phyloP scores from a whole-genome alignment of 2,797 vertebrate species.

The Tragopan temminckii region DNA sequence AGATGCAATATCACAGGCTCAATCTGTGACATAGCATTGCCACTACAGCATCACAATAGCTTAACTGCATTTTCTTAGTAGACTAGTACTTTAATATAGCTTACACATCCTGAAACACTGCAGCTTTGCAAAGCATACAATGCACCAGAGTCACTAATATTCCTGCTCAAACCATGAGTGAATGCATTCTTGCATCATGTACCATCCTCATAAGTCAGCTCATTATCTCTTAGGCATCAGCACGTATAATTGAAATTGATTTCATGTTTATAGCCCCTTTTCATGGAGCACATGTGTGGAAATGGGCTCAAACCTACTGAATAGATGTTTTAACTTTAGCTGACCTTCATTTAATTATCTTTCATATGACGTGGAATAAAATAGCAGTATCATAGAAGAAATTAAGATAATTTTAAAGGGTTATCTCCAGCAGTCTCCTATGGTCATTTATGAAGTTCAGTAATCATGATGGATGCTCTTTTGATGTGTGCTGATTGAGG shows the following conservation, averaged over 20 bases:
- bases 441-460: not conserved
- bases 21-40: too few species aligned
- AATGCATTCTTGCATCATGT: not conserved
- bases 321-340: not conserved
- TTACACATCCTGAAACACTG: not conserved
- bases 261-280: not conserved
- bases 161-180: not conserved
- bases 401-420: not conserved
- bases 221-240: not conserved
- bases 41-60: not conserved
- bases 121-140: not conserved
- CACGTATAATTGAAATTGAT: not conserved
- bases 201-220: not conserved
- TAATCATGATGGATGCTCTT: not conserved
- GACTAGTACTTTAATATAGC: not conserved
- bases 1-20: too few species aligned
- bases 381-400: not conserved
- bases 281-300: not conserved
- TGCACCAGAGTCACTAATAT: not conserved
- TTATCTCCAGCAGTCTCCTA: not conserved
- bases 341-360: conserved; percentile 19
- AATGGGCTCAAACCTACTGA: not conserved
- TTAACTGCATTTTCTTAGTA: not conserved
- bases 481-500: not conserved
- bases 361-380: not conserved